Conservation (phyloP, 2,113 vertebrate genomes). For the Saguinus imperator region DNA sequence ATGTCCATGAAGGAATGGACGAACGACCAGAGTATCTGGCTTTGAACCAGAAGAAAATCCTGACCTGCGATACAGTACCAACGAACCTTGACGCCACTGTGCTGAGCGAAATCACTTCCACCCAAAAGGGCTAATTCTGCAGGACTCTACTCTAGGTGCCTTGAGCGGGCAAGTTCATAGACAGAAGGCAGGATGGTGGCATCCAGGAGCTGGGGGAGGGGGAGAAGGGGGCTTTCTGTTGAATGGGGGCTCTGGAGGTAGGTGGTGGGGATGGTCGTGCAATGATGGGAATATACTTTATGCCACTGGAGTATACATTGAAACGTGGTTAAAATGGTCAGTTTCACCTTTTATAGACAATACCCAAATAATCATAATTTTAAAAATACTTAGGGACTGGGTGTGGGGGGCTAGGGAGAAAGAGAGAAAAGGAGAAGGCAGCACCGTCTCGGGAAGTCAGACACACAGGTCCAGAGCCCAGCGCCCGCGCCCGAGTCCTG, state of each 20-base stretch:
- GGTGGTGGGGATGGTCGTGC: neutral
- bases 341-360: too few species aligned
- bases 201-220: too few species aligned
- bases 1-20: accelerated
- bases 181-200: neutral
- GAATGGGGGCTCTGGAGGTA: neutral
- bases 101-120: neutral
- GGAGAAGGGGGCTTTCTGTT: accelerated
- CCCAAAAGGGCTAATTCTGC: accelerated
- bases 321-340: neutral
- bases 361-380: neutral
- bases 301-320: neutral
- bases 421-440: too few species aligned
- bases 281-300: neutral
- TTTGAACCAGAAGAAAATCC: neutral
- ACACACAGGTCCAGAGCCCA: neutral
- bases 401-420: accelerated
- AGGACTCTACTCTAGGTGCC: neutral
- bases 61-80: accelerated
- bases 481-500: accelerated
- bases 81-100: too few species aligned
- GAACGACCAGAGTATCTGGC: accelerated
- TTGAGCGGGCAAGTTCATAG: accelerated
- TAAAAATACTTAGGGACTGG: neutral
- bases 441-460: accelerated